Percentiles rank a stretch among this genome's conserved stretches.
Conservation (phyloP, 2,113 vertebrate genomes). For the Melanostigma gelatinosum region DNA sequence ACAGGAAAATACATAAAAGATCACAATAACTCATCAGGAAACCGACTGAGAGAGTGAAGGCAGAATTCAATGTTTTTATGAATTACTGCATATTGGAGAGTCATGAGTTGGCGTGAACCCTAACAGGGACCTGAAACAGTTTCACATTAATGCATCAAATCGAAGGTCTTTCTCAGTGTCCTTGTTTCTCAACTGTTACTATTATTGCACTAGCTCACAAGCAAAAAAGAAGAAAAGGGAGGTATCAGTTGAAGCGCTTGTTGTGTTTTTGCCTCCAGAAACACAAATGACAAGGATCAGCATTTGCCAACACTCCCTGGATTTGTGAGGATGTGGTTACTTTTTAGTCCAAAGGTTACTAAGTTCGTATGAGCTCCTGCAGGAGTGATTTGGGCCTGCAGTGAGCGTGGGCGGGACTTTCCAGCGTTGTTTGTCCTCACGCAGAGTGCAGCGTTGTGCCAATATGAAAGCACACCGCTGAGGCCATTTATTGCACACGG, state of each 20-base stretch:
- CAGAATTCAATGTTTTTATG: not conserved
- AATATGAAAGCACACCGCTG: constrained; percentile 53
- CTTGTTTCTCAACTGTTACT: not conserved
- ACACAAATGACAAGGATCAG: not conserved
- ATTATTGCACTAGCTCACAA: not conserved
- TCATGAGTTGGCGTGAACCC: not conserved
- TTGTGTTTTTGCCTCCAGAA: constrained; percentile 13
- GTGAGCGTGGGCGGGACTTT: constrained; percentile 48
- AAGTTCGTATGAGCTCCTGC: constrained; percentile 2
- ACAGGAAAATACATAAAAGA: not conserved
- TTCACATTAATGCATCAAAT: constrained; percentile 3
- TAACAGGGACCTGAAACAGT: not conserved
- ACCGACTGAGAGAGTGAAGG: not conserved
- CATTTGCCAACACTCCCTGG: not conserved
- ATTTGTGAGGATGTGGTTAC: not conserved
- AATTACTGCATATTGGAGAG: not conserved
- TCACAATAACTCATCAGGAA: not conserved
- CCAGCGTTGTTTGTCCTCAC: constrained; percentile 16
- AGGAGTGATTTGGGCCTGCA: constrained; percentile 26
- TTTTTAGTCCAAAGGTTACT: constrained; percentile 3
- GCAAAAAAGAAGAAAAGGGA: not conserved
- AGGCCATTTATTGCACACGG: constrained; percentile 19
- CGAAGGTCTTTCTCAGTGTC: not conserved
- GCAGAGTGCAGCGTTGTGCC: constrained; percentile 11
- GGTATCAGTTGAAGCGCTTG: not conserved